Conservation (phyloP, 2,113 vertebrate genomes). For the Takifugu flavidus region DNA sequence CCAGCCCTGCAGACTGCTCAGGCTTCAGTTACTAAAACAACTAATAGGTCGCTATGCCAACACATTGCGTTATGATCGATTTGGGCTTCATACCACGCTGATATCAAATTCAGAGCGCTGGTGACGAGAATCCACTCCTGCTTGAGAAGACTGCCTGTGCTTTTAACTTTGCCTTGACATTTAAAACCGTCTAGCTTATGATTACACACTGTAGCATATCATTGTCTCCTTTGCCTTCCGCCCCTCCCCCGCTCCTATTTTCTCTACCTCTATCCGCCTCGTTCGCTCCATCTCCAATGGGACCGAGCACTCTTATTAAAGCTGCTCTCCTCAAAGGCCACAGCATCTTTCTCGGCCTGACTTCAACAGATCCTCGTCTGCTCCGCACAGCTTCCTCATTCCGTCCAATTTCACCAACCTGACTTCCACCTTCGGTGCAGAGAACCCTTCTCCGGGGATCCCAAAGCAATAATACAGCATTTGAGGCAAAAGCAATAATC, state of each 20-base stretch:
- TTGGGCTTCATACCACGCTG: conserved; percentile 33
- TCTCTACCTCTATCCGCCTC: conserved; percentile 1
- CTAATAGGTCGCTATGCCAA: conserved; percentile 30
- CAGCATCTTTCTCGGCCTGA: conserved; percentile 6
- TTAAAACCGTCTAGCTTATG: conserved; percentile 29
- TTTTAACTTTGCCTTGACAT: conserved; percentile 1
- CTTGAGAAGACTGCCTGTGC: too few species aligned
- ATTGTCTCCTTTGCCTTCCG: conserved; percentile 1
- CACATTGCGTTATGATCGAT: conserved; percentile 50
- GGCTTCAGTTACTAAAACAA: conserved; percentile 27
- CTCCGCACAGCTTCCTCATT: conserved; percentile 16
- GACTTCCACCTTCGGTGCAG: conserved; percentile 36
- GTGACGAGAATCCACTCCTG: conserved; percentile 4
- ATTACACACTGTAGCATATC: conserved; percentile 5
- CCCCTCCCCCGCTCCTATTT: neutral
- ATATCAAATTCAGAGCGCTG: conserved; percentile 48
- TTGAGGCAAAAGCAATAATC: conserved; percentile 72
- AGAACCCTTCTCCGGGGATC: conserved; percentile 56
- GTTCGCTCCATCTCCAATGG: conserved; percentile 5
- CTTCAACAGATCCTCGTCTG: too few species aligned
- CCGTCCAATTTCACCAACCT: conserved; percentile 41
- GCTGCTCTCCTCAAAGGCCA: conserved; percentile 49
- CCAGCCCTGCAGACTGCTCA: conserved; percentile 1
- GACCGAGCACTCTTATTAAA: conserved; percentile 55
- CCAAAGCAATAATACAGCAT: conserved; percentile 69